Evolutionary conservation across 2,888 invertebrate species (phyloP), one percentile per base, ranked within the genome.

Genomic region (Isotomurus palustris): DNA sequence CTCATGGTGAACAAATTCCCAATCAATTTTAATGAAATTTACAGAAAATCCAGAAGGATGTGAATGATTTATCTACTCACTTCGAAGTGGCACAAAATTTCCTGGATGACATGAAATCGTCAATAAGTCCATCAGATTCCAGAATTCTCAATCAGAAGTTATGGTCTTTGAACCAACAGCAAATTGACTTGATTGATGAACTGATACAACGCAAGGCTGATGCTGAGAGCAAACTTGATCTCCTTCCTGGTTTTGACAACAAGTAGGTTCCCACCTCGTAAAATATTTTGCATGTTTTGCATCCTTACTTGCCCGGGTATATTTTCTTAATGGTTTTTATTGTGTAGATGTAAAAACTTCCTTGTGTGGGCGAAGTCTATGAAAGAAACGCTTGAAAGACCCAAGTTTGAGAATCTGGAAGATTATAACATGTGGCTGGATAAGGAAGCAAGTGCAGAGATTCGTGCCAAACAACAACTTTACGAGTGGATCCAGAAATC

Each of bases 51-150:
- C 80, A 84, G 70, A 78, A 79, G 4, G 80, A 81, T 60, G 77
- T 86, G 52, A 76, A 78, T 6, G 80, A 79, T 58, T 77, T 83
- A 47, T 81, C 81, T 41, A 79, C 78, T 28, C 83, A 85, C 54
- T 77, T 90, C 24, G 88, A 90, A 73, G 79, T 82, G 29, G 77
- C 90, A 0, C 84, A 84, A 41, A 83, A 85, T 0, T 83, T 84
- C 28, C 86, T 88, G 70, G 89, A 91, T 74, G 86, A 90, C 74
- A 77, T 92, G 2, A 88, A 89, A 71, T 89, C 91, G 73, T 88
- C 87, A 70, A 79, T 91, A 4, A 88, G 88, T 74, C 88, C 90
- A 0, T 83, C 84, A 45, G 91, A 92, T 72, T 85, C 89, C 76
- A 87, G 90, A 73, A 79, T 84, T 14, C 82, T 91, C 47, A 84